Conservation (phyloP, 2,888 invertebrate genomes). For the Oxycera nigricornis region DNA sequence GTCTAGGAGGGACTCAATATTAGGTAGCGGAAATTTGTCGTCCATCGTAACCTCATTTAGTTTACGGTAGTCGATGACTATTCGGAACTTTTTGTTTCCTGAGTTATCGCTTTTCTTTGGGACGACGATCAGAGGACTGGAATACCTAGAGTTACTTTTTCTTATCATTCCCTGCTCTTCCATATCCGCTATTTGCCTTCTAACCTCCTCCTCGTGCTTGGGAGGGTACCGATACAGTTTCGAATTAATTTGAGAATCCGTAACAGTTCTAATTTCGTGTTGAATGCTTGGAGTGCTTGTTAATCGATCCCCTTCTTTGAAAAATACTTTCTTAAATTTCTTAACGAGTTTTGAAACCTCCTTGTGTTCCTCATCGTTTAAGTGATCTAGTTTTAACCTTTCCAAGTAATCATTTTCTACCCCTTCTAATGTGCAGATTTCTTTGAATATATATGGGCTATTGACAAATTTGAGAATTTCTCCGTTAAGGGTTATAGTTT, state of each 20-base stretch:
- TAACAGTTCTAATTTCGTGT: conserved; percentile 39
- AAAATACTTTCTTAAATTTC: too few relatives aligned
- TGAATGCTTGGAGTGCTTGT: conserved; percentile 34
- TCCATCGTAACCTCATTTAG: conserved; percentile 43
- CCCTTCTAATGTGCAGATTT: too few relatives aligned
- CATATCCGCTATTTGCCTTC: conserved; percentile 41
- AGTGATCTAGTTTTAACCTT: too few relatives aligned
- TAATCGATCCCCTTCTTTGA: conserved; percentile 43
- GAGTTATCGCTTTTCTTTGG: conserved; percentile 45
- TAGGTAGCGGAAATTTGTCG: conserved; percentile 45
- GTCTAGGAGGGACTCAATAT: conserved; percentile 40
- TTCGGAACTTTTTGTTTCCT: conserved; percentile 43
- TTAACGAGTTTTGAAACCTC: too few relatives aligned
- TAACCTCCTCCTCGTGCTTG: conserved; percentile 35
- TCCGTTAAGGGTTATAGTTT: too few relatives aligned
- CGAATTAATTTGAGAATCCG: conserved; percentile 42
- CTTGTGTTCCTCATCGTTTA: too few relatives aligned
- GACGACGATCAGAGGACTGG: conserved; percentile 39
- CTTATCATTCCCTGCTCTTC: conserved; percentile 43
- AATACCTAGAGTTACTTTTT: conserved; percentile 42
- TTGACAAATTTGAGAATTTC: too few relatives aligned
- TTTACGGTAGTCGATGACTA: conserved; percentile 45
- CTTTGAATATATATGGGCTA: too few relatives aligned
- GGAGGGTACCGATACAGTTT: conserved; percentile 42
- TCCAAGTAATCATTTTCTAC: too few relatives aligned